These are phyloP conservation scores for Nemotelus pantherinus DNA, from an alignment of 2,888 invertebrate species.

Conservation along the genomic window DNA sequence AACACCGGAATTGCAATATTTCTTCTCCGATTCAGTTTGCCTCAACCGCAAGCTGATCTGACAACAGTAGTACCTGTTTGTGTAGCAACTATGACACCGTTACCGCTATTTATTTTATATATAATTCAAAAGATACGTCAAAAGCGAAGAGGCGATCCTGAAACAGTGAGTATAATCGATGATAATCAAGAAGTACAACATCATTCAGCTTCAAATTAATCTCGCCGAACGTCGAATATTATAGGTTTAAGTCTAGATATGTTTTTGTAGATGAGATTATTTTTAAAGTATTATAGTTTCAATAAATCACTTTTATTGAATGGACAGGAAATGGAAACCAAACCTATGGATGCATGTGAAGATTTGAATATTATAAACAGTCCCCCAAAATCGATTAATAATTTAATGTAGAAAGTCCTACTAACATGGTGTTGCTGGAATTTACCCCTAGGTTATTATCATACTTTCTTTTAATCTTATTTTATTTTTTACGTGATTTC, in stretches of 20 bases:
- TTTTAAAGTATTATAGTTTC: conserved; percentile 7
- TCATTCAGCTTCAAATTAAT: conserved; percentile 16
- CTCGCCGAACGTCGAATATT: neutral
- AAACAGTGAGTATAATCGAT: conserved; percentile 39
- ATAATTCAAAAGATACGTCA: conserved; percentile 67
- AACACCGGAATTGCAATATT: conserved; percentile 94
- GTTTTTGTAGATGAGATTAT: neutral
- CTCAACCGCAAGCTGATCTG: conserved; percentile 87
- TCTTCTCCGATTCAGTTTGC: conserved; percentile 80
- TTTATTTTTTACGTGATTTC: conserved; percentile 16
- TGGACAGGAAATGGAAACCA: conserved; percentile 5
- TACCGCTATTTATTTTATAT: conserved; percentile 76
- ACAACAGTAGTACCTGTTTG: conserved; percentile 92
- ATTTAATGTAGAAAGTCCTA: neutral
- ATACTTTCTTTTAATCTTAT: neutral
- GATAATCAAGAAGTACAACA: conserved; percentile 2
- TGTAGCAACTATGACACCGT: conserved; percentile 92
- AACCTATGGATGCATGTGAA: conserved; percentile 6
- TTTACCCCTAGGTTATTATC: neutral
- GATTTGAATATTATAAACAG: neutral
- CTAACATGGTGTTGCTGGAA: conserved; percentile 8
- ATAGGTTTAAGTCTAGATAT: neutral
- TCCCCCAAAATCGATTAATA: neutral
- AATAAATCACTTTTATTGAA: conserved; percentile 15
- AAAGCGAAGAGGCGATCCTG: conserved; percentile 23